Evolutionary conservation across 2,888 invertebrate species (phyloP).

Genomic region (Pyrrhia umbra): DNA sequence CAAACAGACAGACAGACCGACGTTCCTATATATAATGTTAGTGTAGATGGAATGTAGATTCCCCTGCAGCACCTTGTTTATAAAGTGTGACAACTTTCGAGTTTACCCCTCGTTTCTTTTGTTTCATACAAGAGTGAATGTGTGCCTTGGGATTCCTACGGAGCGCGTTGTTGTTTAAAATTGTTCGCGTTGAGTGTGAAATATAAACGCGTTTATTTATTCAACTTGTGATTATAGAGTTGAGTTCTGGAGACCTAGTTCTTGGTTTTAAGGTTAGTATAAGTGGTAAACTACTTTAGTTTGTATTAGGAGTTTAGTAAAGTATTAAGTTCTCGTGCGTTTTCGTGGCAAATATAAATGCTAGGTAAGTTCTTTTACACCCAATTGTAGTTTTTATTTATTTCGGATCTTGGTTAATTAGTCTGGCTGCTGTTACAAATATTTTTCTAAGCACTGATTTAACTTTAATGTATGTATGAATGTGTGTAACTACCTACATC

Average conservation of each 20-base stretch:
- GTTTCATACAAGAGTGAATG: constrained; percentile 62
- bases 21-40: constrained; percentile 31
- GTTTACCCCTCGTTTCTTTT: constrained; percentile 62
- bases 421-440: no score
- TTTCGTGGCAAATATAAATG: no score
- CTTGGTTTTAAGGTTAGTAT: constrained; percentile 10
- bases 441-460: no score
- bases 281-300: background rate
- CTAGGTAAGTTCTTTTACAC: no score
- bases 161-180: constrained; percentile 52
- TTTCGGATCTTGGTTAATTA: no score
- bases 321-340: constrained; percentile 28
- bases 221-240: constrained; percentile 53
- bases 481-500: no score
- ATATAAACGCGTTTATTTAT: constrained; percentile 57
- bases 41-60: constrained; percentile 48
- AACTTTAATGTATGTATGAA: no score
- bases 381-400: no score
- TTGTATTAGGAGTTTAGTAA: background rate
- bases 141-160: constrained; percentile 56
- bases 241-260: constrained; percentile 11
- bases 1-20: constrained; percentile 17
- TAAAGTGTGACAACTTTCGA: constrained; percentile 64
- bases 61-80: constrained; percentile 55
- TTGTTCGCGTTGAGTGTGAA: constrained; percentile 51